These are phyloP conservation scores for Drosophila leonis DNA, from an alignment of 2,888 invertebrate genomes.

Conservation along the genomic window DNA sequence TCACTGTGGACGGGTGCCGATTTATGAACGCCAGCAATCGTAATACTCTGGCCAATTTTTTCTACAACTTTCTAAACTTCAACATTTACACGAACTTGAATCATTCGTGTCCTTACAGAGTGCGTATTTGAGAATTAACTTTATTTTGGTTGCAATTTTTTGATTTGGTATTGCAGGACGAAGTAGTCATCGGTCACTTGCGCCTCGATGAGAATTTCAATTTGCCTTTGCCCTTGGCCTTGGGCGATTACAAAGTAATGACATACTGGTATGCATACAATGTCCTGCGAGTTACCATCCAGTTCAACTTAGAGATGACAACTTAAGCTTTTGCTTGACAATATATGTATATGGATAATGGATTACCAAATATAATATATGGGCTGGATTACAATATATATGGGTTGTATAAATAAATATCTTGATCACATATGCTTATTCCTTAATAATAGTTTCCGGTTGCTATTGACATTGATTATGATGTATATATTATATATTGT, in stretches of 20 bases:
- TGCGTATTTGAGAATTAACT: not conserved
- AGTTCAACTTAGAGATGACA: not conserved
- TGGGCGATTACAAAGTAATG: not conserved
- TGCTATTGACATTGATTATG: too few species aligned
- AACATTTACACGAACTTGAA: conserved; percentile 4
- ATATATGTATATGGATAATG: not conserved
- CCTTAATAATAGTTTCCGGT: not conserved
- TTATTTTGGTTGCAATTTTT: too few species aligned
- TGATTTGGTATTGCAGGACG: not conserved
- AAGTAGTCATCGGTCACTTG: not conserved
- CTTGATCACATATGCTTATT: not conserved
- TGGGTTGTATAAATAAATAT: not conserved
- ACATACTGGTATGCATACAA: conserved; percentile 10
- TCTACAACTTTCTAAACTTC: not conserved
- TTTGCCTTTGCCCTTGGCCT: not conserved
- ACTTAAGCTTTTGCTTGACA: not conserved
- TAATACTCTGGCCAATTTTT: not conserved
- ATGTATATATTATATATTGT: too few species aligned
- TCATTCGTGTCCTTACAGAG: conserved; percentile 16
- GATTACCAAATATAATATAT: too few species aligned
- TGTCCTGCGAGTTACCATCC: not conserved
- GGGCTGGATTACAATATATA: too few species aligned
- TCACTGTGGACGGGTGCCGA: conserved; percentile 4
- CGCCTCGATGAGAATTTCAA: not conserved
- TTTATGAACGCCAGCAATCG: not conserved